These are phyloP conservation scores for Rhinatrema bivittatum DNA, from an alignment of 2,797 vertebrate genomes.

Conservation along the genomic window DNA sequence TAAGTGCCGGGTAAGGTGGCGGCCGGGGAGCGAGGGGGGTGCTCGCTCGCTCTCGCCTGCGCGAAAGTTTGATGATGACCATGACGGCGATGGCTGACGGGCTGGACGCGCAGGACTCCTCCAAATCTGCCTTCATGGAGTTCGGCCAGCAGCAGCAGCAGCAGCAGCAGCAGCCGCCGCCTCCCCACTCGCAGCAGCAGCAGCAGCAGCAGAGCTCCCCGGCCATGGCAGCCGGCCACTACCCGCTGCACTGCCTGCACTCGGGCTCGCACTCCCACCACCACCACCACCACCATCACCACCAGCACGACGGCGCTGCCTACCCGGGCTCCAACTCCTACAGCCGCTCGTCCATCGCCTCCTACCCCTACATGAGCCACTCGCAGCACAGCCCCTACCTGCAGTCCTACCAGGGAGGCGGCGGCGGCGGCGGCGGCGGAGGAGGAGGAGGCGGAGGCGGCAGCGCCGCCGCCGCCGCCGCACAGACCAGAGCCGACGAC, in stretches of 20 bases:
- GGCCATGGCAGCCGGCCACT: slow-evolving; percentile 91
- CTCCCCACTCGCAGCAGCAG: slow-evolving; percentile 43
- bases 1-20: slow-evolving; percentile 74
- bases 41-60: slow-evolving; percentile 63
- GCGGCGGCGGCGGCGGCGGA: slow-evolving; percentile 72
- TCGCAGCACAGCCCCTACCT: slow-evolving; percentile 96
- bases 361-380: slow-evolving; percentile 94
- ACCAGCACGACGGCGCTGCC: slow-evolving; percentile 78
- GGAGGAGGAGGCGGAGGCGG: slow-evolving; percentile 70
- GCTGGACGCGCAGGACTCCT: slow-evolving; percentile 97
- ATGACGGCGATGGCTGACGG: slow-evolving; percentile 99
- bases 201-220: slow-evolving; percentile 80
- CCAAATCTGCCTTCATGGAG: slow-evolving; percentile 99
- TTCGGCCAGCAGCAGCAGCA: slow-evolving; percentile 80
- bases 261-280: slow-evolving; percentile 84
- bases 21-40: slow-evolving; percentile 55
- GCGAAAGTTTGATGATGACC: slow-evolving; percentile 99
- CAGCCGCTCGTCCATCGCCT: slow-evolving; percentile 86
- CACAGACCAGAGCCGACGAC: slow-evolving; percentile 88
- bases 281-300: slow-evolving; percentile 77
- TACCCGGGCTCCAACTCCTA: slow-evolving; percentile 73
- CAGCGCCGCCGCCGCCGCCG: slow-evolving; percentile 71
- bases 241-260: slow-evolving; percentile 95
- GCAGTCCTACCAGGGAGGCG: slow-evolving; percentile 89
- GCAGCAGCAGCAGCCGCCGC: slow-evolving; percentile 40